Base-by-base conservation (phyloP, 2,113 vertebrate genomes). In the Callipepla californica region DNA sequence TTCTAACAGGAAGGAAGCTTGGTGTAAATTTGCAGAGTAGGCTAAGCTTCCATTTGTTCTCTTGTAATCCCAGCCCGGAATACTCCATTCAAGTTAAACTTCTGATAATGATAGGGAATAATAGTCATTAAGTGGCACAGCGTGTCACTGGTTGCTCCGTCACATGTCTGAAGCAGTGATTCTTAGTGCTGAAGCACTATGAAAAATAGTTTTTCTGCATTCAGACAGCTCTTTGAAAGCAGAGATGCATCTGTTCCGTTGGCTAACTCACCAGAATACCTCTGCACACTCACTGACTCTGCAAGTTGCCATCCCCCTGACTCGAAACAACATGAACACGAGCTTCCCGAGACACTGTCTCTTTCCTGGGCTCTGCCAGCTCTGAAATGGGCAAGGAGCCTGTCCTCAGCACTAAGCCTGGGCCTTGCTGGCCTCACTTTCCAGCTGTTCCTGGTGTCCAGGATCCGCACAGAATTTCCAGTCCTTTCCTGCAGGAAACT, bases 301-400 rank as follows among this genome's bases (percentile, higher is more conserved):
- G 40, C 34, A 13, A 5, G 40, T 22, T 55, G 18, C 55, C 19
- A 32, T 5, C 11, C 32, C 22, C 0, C 0, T 4, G 51, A 61
- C 63, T 34, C 15, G 21, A 61, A 68, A 20, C 61, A 51, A 14
- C 13, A 14, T 6, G 30, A 62, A 25, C 1, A 1, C 47, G 30
- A 51, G 19, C 23, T 58, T 65, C 34, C 14, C 22, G 15, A n/a
- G 48, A 34, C 67, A 58, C 6, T 47, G 34, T 36, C 44, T 50
- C 50, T 16, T 28, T 22, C 53, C 42, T n/a, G 25, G 9, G 4
- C 14, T 26, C 3, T 28, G 44, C 30, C 65, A n/a, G 36, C 66
- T 38, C 80, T 78, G 42, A 65, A 19, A 14, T 13, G 21, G 50
- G 57, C 36, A 17, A 23, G 42, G 22, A 12, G 26, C 9, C 32